Percentiles rank a stretch among this genome's conserved stretches.
These are phyloP conservation scores for Geopemphigus sp. DNA, from an alignment of 1,140 invertebrate species.

Conservation along the genomic window DNA sequence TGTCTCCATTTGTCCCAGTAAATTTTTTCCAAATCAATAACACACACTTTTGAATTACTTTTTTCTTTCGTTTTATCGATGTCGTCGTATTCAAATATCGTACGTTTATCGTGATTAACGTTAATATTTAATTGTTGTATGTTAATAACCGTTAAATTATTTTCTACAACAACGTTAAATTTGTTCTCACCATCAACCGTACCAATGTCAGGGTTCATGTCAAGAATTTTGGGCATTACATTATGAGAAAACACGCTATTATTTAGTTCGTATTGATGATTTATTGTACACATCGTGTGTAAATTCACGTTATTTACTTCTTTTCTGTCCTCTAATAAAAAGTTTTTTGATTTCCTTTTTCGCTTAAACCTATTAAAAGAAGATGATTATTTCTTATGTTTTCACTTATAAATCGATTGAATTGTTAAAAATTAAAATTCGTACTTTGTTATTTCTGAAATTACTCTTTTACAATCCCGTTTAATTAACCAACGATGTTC, in stretches of 20 bases:
- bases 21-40: conserved; percentile 1
- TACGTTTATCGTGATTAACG: neutral
- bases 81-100: neutral
- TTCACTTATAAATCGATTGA: neutral
- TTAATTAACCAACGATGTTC: conserved; percentile 39
- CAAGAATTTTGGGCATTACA: neutral
- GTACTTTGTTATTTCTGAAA: conserved; percentile 32
- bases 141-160: neutral
- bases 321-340: neutral
- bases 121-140: conserved; percentile 12
- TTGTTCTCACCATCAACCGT: neutral
- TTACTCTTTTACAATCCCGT: conserved; percentile 19
- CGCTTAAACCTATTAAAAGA: neutral
- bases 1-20: conserved; percentile 35
- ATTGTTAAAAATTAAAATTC: neutral
- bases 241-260: neutral
- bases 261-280: neutral
- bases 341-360: neutral
- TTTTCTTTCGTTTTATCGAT: neutral
- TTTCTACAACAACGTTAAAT: neutral
- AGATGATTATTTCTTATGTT: neutral
- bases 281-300: neutral
- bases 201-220: neutral
- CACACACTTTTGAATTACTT: neutral
- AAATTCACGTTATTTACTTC: neutral